Evolutionary conservation across 2,888 invertebrate species (phyloP).

Genomic region (Leptarthrus brevirostris): DNA sequence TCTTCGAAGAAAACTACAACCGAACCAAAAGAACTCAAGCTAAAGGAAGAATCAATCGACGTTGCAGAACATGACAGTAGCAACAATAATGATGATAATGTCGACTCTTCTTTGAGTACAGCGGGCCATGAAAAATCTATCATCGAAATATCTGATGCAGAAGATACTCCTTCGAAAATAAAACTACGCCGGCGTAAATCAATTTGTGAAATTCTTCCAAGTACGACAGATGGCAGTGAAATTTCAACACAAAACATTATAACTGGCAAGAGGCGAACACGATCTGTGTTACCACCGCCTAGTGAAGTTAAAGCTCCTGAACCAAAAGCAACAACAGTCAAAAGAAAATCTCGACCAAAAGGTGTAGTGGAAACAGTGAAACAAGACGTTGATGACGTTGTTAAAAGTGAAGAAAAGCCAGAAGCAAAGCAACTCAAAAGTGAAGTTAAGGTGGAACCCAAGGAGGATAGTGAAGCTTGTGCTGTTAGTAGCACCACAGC

Average conservation of each 20-base stretch:
- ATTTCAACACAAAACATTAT: constrained; percentile 65
- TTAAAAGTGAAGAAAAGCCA: neutral
- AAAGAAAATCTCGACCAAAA: neutral
- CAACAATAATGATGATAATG: too few species aligned
- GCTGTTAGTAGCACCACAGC: constrained; percentile 58
- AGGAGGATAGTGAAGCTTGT: constrained; percentile 57
- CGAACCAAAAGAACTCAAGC: too few species aligned
- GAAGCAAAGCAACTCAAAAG: neutral
- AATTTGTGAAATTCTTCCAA: constrained; percentile 48
- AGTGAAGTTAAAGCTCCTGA: neutral
- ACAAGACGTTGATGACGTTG: neutral
- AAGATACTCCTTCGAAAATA: neutral
- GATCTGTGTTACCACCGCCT: constrained; percentile 2
- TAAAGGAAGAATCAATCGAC: too few species aligned
- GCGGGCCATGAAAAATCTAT: too few species aligned
- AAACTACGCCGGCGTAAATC: constrained; percentile 34
- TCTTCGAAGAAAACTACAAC: too few species aligned
- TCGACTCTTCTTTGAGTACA: too few species aligned
- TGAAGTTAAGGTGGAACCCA: neutral
- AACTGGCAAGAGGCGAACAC: constrained; percentile 61
- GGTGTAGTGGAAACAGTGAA: neutral
- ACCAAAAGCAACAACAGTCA: neutral
- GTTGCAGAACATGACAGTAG: too few species aligned
- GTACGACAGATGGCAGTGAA: constrained; percentile 59
- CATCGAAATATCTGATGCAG: neutral